Evolutionary conservation across 2,113 vertebrate species (phyloP).

Genomic region (Dasyornis broadbenti): DNA sequence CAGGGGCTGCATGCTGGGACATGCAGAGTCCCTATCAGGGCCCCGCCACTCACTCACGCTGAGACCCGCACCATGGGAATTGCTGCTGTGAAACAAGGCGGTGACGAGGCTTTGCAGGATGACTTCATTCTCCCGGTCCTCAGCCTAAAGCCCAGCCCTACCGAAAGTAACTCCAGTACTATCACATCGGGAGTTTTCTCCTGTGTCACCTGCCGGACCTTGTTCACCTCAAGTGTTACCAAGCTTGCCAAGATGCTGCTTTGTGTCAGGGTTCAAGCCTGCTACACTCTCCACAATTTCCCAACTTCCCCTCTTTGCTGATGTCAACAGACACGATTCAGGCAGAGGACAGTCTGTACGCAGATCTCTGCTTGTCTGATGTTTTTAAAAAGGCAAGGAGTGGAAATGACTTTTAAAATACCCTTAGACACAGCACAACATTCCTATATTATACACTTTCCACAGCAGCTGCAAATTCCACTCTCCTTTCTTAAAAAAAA

Average conservation of each 20-base stretch:
- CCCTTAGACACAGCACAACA: neutral
- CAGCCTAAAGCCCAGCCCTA: neutral
- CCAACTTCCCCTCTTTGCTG: neutral
- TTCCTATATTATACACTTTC: neutral
- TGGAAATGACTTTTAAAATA: neutral
- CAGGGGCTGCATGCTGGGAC: neutral
- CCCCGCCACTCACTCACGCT: accelerated
- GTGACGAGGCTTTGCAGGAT: neutral
- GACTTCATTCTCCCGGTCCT: neutral
- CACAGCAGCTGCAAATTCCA: neutral
- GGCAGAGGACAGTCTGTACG: neutral
- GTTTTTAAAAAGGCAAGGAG: neutral
- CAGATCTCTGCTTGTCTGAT: neutral
- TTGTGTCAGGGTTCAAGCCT: neutral
- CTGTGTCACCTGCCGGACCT: neutral
- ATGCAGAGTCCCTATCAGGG: neutral
- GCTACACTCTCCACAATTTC: neutral
- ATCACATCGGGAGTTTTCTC: neutral
- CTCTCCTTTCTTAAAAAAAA: neutral
- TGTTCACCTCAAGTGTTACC: neutral
- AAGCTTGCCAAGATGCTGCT: neutral
- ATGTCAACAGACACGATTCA: neutral
- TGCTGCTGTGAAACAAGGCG: neutral
- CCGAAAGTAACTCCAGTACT: neutral
- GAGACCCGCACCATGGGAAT: neutral